Evolutionary conservation across 2,113 vertebrate genomes (phyloP), one percentile per base, ranked within the genome.

Genomic region (Coreoperca whiteheadi): DNA sequence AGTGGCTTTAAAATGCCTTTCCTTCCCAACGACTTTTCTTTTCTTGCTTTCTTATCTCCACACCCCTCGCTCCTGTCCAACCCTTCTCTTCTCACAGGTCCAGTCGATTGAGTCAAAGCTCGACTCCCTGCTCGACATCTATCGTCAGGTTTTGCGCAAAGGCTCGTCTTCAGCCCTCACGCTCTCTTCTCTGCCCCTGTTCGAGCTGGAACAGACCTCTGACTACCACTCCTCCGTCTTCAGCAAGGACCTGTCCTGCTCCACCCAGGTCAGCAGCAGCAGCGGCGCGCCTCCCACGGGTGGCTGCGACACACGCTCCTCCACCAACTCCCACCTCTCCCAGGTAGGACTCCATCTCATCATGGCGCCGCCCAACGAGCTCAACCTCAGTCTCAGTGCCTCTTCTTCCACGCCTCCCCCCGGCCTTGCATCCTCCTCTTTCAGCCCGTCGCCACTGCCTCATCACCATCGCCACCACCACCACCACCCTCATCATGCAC

Each of bases 91-190:
- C 15, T 41, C 21, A 3, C 60, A 99, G 98, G 98, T 99, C 25
- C 97, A 98, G 94, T 99, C 98, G 41, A 99, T 99, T 30, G 98
- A 99, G 90, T 96, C 97, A 39, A 99, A 99, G 94, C 76, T 99
- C 75, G 98, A 99, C 92, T 98, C 97, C 43, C 95, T 99, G 8
- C 94, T 99, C 48, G 98, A 99, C 76, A 97, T 99, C 83, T 99
- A 99, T 79, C 96, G 97, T 10, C 98, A 99, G 90, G 97, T 98
- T 77, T 88, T 99, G 82, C 95, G 95, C 30, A 99, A 98, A 92
- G 97, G 98, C 83, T 97, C 97, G 0, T 96, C 97, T 2, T 97
- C 98, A 0, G 97, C 96, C 0, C 95, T 98, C 86, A 94, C 97
- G 0, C 93, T 98, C 84, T 96, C 98, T 83, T 97, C 98, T 1